A percentile compares a stretch with the other conserved stretches of the same genome.
Evolutionary conservation across 2,797 vertebrate genomes (phyloP).

Genomic region (Tapirus indicus): DNA sequence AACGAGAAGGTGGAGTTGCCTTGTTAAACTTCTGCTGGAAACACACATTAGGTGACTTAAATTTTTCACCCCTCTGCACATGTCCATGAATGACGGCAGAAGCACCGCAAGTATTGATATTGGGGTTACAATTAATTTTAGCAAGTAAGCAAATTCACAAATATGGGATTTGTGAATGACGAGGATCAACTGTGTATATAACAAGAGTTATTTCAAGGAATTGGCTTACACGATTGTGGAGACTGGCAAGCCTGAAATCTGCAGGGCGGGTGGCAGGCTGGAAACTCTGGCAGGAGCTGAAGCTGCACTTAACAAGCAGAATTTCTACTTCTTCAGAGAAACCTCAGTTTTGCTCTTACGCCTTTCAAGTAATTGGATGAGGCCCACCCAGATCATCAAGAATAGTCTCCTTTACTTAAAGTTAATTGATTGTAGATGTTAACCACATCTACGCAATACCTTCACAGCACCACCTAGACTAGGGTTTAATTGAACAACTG

Average conservation of each 20-base stretch:
- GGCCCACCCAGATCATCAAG: not conserved
- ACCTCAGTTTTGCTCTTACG: not conserved
- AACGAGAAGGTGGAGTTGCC: not conserved
- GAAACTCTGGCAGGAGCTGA: not conserved
- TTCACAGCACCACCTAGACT: not conserved
- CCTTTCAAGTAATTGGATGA: not conserved
- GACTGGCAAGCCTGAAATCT: not conserved
- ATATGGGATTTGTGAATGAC: not conserved
- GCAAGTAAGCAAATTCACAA: not conserved
- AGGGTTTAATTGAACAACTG: not conserved
- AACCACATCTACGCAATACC: not conserved
- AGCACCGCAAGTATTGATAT: not conserved
- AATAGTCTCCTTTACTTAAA: slow-evolving; percentile 13
- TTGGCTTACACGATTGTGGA: not conserved
- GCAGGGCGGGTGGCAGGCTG: not conserved
- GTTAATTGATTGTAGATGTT: not conserved
- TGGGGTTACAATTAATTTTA: not conserved
- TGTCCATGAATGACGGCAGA: not conserved
- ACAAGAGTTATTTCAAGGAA: not conserved
- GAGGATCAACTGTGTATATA: not conserved
- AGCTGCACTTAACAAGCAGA: not conserved
- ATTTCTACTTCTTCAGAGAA: not conserved
- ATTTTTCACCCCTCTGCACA: not conserved
- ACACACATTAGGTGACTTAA: not conserved
- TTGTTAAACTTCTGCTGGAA: not conserved